phyloP scores from a whole-genome alignment of 2,888 invertebrate species.

The Oxytorus armatus region DNA sequence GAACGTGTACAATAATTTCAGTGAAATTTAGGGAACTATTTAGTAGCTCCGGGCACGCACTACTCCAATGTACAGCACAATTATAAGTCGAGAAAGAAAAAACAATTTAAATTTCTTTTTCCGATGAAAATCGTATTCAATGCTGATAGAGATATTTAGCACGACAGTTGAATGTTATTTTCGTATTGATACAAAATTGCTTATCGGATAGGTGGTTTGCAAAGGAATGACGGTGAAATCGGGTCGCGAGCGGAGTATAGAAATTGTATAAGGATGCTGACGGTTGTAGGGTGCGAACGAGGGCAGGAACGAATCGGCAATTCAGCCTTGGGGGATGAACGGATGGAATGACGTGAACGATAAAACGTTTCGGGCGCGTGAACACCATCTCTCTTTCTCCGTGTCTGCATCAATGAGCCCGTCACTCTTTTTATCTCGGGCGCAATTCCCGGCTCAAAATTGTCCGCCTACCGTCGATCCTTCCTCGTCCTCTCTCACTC shows the following conservation, averaged over 20 bases:
- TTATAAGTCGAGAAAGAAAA: no score
- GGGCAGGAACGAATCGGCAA: conserved; percentile 54
- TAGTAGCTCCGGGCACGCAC: no score
- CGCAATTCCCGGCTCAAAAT: conserved; percentile 68
- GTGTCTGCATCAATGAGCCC: conserved; percentile 56
- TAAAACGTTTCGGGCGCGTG: conserved; percentile 63
- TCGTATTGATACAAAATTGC: conserved; percentile 35
- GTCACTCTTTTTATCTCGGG: conserved; percentile 68
- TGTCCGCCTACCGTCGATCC: conserved; percentile 64
- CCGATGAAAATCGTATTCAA: conserved; percentile 1
- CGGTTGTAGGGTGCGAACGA: conserved; percentile 47
- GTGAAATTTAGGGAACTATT: no score
- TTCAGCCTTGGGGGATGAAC: conserved; percentile 37
- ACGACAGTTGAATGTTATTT: conserved; percentile 20
- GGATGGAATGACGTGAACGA: conserved; percentile 63
- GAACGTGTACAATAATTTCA: no score
- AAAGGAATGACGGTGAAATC: conserved; percentile 44
- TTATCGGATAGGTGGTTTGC: conserved; percentile 20
- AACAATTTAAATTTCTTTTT: not conserved
- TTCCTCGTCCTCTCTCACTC: conserved; percentile 7
- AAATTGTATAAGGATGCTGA: conserved; percentile 55
- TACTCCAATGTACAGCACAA: not conserved
- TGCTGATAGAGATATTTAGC: not conserved
- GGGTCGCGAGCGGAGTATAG: conserved; percentile 48
- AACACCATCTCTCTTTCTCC: conserved; percentile 33